Percentiles rank a stretch among this genome's conserved stretches.
Conservation (phyloP, 2,797 vertebrate genomes). For the Anguilla pacifica region DNA sequence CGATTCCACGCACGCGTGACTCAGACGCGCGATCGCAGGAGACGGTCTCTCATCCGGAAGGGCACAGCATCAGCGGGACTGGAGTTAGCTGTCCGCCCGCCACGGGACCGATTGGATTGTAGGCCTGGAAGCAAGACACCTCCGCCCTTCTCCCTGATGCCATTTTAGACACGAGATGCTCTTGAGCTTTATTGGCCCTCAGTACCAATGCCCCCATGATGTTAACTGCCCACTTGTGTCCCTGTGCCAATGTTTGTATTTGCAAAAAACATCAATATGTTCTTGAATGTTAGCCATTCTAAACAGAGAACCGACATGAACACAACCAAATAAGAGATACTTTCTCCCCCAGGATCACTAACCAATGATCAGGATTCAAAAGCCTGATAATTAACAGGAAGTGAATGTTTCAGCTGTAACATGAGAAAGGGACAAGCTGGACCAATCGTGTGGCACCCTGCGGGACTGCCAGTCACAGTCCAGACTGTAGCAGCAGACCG, state of each 20-base stretch:
- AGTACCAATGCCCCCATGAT: neutral
- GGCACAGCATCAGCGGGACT: neutral
- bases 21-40: neutral
- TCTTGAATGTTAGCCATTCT: neutral
- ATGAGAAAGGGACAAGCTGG: neutral
- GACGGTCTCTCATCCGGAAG: neutral
- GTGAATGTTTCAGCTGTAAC: neutral
- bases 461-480: too few relatives aligned
- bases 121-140: neutral
- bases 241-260: neutral
- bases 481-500: too few relatives aligned
- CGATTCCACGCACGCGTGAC: neutral
- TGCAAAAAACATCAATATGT: neutral
- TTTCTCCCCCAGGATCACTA: neutral
- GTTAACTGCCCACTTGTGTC: neutral
- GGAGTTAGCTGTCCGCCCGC: neutral
- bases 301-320: neutral
- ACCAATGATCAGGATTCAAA: neutral
- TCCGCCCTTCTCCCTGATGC: neutral
- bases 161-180: neutral
- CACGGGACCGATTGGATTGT: neutral
- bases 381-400: neutral
- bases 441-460: neutral
- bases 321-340: neutral
- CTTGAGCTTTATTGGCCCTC: neutral